Base-by-base conservation (phyloP, 2,888 invertebrate genomes). In the Coenonympha glycerion region DNA sequence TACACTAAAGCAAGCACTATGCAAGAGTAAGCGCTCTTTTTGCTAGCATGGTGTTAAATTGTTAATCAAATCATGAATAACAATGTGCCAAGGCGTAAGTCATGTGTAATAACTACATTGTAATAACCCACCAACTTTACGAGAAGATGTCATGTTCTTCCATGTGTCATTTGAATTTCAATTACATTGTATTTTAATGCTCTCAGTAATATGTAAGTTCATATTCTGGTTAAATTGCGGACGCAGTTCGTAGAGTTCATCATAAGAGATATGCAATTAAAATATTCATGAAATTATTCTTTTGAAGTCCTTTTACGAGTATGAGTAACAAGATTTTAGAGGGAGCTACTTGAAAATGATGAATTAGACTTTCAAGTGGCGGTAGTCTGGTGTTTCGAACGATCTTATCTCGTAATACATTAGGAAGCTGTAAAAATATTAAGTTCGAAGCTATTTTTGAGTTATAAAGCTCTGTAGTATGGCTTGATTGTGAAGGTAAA, bases 331-430 rank as follows among this genome's bases (percentile, higher is more conserved):
- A 64, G 59, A 59, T 61, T 59, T 57, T 60, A 50, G 54, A 55
- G 60, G 46, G 52, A 51, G 61, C 68, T 66, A 76, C 83, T 83
- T 75, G 77, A 81, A 68, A 67, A 68, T 59, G 52, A 69, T 79
- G 71, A 79, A 72, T 74, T 69, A 77, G 56, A 57, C 60, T 65
- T 70, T 78, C 73, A 68, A 79, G 79, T 76, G 76, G 76, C 74
- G 73, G 68, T 55, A 64, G 57, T 57, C 58, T 56, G 61, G 50
- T 49, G 46, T 28, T 34, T 50, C 46, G 21, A 33, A 34, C 18
- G 34, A 46, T 53, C 39, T 57, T 57, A 57, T 57, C 57, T 52
- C 24, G 24, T 42, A 48, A 50, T 50, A 52, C 53, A 58, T 56
- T 58, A 58, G 47, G 42, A 46, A 53, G 49, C 49, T 41, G 54